phyloP scores from a whole-genome alignment of 2,797 vertebrate species.

The Gobio occitaniae region DNA sequence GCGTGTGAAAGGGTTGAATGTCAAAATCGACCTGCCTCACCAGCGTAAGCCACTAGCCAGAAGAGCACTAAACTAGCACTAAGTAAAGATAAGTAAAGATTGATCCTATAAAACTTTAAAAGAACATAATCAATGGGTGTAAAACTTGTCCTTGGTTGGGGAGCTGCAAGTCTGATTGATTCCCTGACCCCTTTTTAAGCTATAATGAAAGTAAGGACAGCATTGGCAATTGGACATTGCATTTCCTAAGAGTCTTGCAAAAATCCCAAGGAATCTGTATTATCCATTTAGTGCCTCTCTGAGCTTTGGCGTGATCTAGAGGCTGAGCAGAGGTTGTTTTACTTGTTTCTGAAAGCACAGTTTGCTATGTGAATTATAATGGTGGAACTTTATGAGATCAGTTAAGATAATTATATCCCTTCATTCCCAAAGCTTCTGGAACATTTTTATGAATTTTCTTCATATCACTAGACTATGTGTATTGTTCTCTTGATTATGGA shows the following conservation, averaged over 20 bases:
- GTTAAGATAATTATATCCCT: conserved; percentile 73
- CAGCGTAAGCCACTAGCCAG: background rate
- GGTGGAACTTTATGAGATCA: conserved; percentile 68
- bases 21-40: background rate
- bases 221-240: background rate
- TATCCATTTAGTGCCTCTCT: conserved; percentile 8
- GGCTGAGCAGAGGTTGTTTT: background rate
- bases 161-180: conserved; percentile 6
- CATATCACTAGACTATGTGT: conserved; percentile 10
- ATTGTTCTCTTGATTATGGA: conserved; percentile 52
- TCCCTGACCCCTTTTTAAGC: conserved; percentile 15
- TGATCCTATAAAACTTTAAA: background rate
- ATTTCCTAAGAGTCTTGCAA: conserved; percentile 4
- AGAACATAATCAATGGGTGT: background rate
- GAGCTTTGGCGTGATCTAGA: background rate
- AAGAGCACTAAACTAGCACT: background rate
- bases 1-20: background rate
- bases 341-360: conserved; percentile 52
- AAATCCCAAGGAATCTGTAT: conserved; percentile 4
- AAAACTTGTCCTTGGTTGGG: conserved; percentile 9
- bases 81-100: conserved; percentile 1
- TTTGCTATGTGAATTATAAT: conserved; percentile 70
- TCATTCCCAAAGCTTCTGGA: conserved; percentile 58
- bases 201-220: conserved; percentile 7
- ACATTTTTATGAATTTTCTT: conserved; percentile 68